Evolutionary conservation across 1,140 invertebrate species (phyloP), one percentile per base, ranked within the genome.

Genomic region (Ptiloglossa arizonensis): DNA sequence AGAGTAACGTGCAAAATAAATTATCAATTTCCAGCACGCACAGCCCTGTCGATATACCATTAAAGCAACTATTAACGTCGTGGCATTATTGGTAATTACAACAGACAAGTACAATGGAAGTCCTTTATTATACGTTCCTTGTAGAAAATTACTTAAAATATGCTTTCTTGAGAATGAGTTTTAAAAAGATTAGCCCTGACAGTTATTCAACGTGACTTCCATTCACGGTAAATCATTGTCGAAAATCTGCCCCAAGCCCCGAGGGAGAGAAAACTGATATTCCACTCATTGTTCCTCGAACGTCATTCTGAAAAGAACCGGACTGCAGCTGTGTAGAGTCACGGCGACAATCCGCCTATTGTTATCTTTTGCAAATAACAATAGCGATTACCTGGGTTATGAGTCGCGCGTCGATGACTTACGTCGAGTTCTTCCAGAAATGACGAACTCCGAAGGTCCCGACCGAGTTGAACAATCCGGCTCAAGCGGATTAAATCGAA

Each of bases 331-430:
- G 70, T 35, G 13, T n/a, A 32, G 44, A 29, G 46, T 17, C n/a
- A 17, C 15, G 1, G 0, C 15, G 46, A 48, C 46, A 57, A 44
- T 54, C 67, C 22, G 5, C 1, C 35, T 35, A 44, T 52, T 41
- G 32, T 64, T 64, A 73, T 64, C 59, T 48, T 6, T 64, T 11
- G 32, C 59, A 62, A 73, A n/a, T 38, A 73, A 52, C 44, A 52
- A 64, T 41, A 41, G 70, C 59, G 59, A 73, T 73, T 52, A 54
- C 60, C 22, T 41, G 60, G 8, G 19, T 41, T 64, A 41, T 15
- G 2, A 41, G 6, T 6, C 22, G 6, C 3, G n/a, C 17, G 22
- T 15, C 19, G 46, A 41, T 54, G 11, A 54, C 17, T 22, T 52
- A 19, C 24, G 17, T n/a, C 13, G 29, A 2, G n/a, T 15, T 24